A percentile compares a stretch with the other conserved stretches of the same genome.
These are phyloP conservation scores for Andricus grossulariae DNA, from an alignment of 1,140 invertebrate genomes.

Conservation along the genomic window DNA sequence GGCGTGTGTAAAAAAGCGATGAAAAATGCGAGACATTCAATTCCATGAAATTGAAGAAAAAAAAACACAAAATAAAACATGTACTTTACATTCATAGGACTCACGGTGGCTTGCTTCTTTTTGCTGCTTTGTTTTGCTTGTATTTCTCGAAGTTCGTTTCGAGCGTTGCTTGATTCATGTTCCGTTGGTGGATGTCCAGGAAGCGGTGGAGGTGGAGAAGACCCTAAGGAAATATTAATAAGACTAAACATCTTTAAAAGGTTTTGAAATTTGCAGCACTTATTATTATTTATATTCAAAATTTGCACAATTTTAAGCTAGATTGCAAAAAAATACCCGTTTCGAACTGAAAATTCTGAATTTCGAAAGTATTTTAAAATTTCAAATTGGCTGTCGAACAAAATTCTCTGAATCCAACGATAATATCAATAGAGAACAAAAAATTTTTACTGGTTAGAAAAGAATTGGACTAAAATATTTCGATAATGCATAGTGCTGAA, in stretches of 20 bases:
- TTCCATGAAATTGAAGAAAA: constrained; percentile 50
- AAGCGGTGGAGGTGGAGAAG: constrained; percentile 68
- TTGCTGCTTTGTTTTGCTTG: constrained; percentile 77
- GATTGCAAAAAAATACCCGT: too few relatives aligned
- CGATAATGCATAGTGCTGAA: neutral
- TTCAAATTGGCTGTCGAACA: too few relatives aligned
- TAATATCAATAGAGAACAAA: too few relatives aligned
- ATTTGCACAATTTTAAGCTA: constrained; percentile 24
- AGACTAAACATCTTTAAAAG: constrained; percentile 15
- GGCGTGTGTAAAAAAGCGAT: constrained; percentile 21
- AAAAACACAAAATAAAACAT: constrained; percentile 57
- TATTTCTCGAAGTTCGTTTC: constrained; percentile 86
- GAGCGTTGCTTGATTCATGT: constrained; percentile 81
- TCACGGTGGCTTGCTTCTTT: constrained; percentile 87
- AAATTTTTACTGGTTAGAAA: too few relatives aligned
- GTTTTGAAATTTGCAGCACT: neutral
- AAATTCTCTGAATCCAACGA: too few relatives aligned
- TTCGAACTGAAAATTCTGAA: too few relatives aligned
- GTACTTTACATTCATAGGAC: constrained; percentile 74
- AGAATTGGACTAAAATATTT: too few relatives aligned
- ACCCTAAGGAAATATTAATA: constrained; percentile 56
- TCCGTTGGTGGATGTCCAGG: constrained; percentile 74
- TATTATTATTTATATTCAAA: constrained; percentile 14
- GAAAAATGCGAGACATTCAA: constrained; percentile 36
- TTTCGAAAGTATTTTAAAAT: too few relatives aligned